phyloP scores from a whole-genome alignment of 2,888 invertebrate species.

The Girardia tigrina region DNA sequence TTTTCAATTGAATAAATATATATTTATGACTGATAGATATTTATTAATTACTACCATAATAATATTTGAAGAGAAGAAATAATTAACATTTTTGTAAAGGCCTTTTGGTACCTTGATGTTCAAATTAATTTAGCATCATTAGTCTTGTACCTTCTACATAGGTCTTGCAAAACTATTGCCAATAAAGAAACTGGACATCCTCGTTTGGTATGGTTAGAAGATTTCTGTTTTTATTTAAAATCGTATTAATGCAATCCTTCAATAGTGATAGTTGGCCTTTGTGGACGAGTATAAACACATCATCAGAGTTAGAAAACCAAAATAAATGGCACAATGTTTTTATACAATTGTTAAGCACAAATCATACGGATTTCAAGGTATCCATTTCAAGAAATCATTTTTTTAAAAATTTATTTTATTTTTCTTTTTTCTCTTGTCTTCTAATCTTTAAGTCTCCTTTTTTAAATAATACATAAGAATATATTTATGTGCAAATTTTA shows the following conservation, averaged over 20 bases:
- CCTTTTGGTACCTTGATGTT: too few species aligned
- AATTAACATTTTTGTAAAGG: too few species aligned
- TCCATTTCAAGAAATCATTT: not conserved
- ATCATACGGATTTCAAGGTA: conserved; percentile 1
- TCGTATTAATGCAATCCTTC: not conserved
- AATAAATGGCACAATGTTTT: not conserved
- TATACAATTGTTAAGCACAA: not conserved
- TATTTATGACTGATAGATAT: too few species aligned
- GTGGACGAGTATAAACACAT: not conserved
- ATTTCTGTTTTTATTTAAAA: not conserved
- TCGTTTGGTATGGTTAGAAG: conserved; percentile 1
- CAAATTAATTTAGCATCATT: too few species aligned
- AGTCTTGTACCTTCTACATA: too few species aligned
- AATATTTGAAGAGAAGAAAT: too few species aligned
- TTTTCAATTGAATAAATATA: too few species aligned
- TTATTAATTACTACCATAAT: too few species aligned
- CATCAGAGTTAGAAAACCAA: too few species aligned
- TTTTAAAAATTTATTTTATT: not conserved
- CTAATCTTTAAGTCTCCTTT: not conserved
- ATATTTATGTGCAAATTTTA: not conserved
- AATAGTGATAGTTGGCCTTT: conserved; percentile 2
- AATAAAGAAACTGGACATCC: conserved; percentile 19
- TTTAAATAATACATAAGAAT: not conserved
- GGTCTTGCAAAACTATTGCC: not conserved
- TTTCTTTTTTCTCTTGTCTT: not conserved